Evolutionary conservation across 2,113 vertebrate genomes (phyloP).

Genomic region (Serinus canaria): DNA sequence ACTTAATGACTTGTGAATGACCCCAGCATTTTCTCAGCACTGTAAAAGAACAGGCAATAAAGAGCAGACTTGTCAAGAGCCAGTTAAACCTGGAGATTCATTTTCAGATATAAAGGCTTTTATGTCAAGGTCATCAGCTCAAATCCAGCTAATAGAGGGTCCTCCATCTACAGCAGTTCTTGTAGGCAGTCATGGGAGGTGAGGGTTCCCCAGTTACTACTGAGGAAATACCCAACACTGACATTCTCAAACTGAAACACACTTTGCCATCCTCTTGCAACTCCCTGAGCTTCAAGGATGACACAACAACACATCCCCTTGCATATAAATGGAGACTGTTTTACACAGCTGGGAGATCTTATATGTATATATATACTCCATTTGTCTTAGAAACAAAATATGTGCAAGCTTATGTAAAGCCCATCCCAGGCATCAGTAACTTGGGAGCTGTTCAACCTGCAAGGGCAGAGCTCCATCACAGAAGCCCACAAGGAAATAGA

Average conservation of each 20-base stretch:
- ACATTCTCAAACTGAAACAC: background rate
- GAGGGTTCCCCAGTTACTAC: background rate
- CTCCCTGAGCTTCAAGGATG: background rate
- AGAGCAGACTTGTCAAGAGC: background rate
- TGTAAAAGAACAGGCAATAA: background rate
- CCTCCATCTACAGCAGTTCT: background rate
- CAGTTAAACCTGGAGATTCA: background rate
- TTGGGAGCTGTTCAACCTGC: background rate
- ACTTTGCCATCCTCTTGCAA: background rate
- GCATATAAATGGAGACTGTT: background rate
- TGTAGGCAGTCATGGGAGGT: background rate
- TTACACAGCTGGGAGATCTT: background rate
- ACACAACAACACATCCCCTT: background rate
- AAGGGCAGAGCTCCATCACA: background rate
- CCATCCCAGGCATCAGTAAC: background rate
- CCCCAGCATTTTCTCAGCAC: background rate
- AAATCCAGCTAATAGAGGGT: background rate
- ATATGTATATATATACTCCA: background rate
- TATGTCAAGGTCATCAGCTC: background rate
- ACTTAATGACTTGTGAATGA: background rate
- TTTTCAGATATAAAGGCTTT: background rate
- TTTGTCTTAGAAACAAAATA: background rate
- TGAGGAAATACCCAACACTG: fast-evolving
- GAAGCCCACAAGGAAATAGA: background rate
- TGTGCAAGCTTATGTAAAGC: background rate